Conservation (phyloP, 2,797 vertebrate species). For the Sylvia borin region DNA sequence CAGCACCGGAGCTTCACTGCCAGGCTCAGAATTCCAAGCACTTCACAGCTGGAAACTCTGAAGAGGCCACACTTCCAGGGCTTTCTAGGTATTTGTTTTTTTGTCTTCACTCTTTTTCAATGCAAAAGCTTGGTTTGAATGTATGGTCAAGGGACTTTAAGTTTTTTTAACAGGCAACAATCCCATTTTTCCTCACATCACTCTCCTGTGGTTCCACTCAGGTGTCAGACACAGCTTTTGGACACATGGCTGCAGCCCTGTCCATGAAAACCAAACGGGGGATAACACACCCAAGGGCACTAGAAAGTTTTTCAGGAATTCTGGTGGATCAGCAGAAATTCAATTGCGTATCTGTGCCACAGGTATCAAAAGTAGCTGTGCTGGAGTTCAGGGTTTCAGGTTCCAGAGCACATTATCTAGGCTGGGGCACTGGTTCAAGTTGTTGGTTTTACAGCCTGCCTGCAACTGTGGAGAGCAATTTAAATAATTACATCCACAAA, state of each 20-base stretch:
- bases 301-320: background rate
- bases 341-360: background rate
- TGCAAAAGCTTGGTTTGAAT: background rate
- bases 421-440: conserved; percentile 23
- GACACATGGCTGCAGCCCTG: background rate
- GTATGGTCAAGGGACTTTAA: background rate
- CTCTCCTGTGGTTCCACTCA: background rate
- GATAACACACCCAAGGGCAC: background rate
- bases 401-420: conserved; percentile 12
- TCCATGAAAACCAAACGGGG: accelerated
- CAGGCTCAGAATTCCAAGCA: background rate
- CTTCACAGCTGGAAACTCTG: background rate
- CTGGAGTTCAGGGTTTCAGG: background rate
- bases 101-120: background rate
- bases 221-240: background rate
- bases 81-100: background rate
- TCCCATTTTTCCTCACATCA: background rate
- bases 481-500: conserved; percentile 47
- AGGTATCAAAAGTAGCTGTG: background rate
- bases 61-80: background rate
- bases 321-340: background rate
- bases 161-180: background rate
- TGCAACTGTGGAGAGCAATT: conserved; percentile 37
- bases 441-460: conserved; percentile 30
- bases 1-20: background rate